Percentiles rank a stretch among this genome's conserved stretches.
Conservation (phyloP, 2,113 vertebrate genomes). For the Alces alces region DNA sequence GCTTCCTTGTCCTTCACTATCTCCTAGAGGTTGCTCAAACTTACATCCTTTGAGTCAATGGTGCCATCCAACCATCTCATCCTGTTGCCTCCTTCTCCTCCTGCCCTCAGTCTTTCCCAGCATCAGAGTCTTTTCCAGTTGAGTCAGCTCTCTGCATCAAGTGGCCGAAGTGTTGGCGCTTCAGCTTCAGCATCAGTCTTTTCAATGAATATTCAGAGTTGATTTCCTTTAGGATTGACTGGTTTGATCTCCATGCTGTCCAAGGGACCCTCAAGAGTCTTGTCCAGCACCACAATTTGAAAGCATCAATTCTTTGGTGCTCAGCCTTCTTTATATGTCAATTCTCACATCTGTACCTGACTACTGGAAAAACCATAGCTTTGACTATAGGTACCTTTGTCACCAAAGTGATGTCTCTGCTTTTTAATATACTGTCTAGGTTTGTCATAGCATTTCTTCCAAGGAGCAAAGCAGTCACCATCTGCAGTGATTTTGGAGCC, state of each 20-base stretch:
- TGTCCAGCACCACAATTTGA: not conserved
- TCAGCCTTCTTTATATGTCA: not conserved
- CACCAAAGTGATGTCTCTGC: not conserved
- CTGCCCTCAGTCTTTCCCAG: not conserved
- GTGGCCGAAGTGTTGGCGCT: not conserved
- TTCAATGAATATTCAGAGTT: not conserved
- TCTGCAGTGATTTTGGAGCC: not conserved
- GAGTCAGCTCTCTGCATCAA: not conserved
- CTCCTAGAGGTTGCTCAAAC: not conserved
- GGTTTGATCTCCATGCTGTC: not conserved
- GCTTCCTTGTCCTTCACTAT: not conserved
- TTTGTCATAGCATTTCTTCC: not conserved
- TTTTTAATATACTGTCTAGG: not conserved
- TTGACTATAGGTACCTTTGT: not conserved
- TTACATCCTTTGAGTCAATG: not conserved
- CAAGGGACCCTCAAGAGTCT: not conserved
- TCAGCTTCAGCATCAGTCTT: not conserved
- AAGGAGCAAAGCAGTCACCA: not conserved
- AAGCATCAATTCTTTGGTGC: not conserved
- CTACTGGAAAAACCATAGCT: not conserved
- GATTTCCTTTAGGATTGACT: not conserved
- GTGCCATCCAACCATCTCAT: not conserved
- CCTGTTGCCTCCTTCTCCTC: not conserved
- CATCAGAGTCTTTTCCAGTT: not conserved
- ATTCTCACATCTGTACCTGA: not conserved